phyloP scores from a whole-genome alignment of 2,797 vertebrate genomes.

The Telmatherina bonti region DNA sequence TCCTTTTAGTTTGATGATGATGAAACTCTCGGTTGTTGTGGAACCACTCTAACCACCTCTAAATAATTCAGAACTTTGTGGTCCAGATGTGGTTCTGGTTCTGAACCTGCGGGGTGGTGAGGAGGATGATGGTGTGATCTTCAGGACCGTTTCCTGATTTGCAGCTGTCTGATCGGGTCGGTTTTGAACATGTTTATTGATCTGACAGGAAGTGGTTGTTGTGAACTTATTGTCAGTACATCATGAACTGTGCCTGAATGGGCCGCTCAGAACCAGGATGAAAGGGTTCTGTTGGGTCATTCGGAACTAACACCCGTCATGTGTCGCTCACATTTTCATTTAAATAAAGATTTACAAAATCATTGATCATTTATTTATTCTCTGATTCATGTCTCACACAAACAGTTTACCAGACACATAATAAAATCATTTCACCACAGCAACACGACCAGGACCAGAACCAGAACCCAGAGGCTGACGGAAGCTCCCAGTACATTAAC shows the following conservation, averaged over 20 bases:
- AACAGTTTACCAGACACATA: too few relatives aligned
- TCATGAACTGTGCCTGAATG: too few relatives aligned
- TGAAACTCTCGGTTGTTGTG: neutral
- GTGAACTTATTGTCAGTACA: too few relatives aligned
- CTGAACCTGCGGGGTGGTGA: too few relatives aligned
- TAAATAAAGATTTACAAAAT: constrained; percentile 35
- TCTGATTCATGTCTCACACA: neutral
- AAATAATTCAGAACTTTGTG: too few relatives aligned
- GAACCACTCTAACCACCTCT: too few relatives aligned
- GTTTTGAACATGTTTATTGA: too few relatives aligned
- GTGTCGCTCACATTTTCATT: neutral
- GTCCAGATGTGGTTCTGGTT: too few relatives aligned
- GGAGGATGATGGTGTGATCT: neutral
- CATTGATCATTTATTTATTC: neutral
- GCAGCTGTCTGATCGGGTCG: too few relatives aligned
- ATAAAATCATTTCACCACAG: neutral
- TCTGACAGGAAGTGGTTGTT: too few relatives aligned
- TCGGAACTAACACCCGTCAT: constrained; percentile 11
- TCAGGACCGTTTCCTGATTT: too few relatives aligned
- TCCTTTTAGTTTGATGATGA: neutral
- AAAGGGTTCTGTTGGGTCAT: neutral
- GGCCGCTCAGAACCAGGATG: neutral
- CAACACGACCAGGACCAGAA: neutral
- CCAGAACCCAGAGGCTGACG: neutral
- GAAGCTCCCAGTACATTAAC: neutral